phyloP scores from a whole-genome alignment of 2,113 vertebrate genomes.

The Xiphias gladius region DNA sequence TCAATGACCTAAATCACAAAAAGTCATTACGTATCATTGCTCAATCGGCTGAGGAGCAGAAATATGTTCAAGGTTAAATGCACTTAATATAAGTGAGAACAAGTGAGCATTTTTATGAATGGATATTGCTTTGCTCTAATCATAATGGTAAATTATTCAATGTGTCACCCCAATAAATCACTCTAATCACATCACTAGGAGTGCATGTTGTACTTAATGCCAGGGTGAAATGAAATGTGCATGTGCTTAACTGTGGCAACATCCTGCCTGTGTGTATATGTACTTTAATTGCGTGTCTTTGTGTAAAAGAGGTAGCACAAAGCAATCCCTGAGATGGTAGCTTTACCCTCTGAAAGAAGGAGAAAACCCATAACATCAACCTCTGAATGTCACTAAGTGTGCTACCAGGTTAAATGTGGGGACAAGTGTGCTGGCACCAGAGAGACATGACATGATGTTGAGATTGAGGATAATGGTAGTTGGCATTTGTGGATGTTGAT shows the following conservation, averaged over 20 bases:
- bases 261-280: not conserved
- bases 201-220: not conserved
- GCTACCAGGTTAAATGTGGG: too few relatives aligned
- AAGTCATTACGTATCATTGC: not conserved
- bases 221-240: not conserved
- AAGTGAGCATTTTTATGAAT: not conserved
- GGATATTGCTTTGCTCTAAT: not conserved
- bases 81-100: not conserved
- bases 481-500: too few relatives aligned
- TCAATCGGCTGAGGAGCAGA: not conserved
- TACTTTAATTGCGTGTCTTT: not conserved
- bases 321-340: too few relatives aligned
- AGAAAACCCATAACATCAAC: too few relatives aligned
- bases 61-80: conserved; percentile 8
- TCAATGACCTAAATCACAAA: not conserved
- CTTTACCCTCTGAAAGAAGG: too few relatives aligned
- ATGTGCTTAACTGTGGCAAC: not conserved
- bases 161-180: conserved; percentile 19
- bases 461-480: too few relatives aligned
- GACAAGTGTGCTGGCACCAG: too few relatives aligned
- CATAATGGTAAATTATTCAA: conserved; percentile 2
- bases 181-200: not conserved
- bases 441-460: too few relatives aligned
- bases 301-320: not conserved
- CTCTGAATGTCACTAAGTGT: too few relatives aligned